These are phyloP conservation scores for Enteromius treurensis DNA, from an alignment of 2,797 vertebrate genomes.

Conservation along the genomic window DNA sequence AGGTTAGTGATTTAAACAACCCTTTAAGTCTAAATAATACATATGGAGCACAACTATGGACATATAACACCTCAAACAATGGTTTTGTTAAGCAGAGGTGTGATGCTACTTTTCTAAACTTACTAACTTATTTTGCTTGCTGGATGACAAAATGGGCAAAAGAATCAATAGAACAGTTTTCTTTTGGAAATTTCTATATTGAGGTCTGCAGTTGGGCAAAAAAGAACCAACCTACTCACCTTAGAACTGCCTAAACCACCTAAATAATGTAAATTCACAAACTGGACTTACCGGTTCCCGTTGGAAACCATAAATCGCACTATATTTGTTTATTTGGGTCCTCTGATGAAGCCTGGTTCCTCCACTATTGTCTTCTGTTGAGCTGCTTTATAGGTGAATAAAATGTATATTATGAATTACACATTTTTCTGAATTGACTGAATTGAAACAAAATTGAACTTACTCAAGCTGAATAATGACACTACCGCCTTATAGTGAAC, in stretches of 20 bases:
- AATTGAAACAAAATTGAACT: not conserved
- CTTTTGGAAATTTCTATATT: not conserved
- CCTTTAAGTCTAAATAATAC: not conserved
- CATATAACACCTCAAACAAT: not conserved
- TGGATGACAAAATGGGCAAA: not conserved
- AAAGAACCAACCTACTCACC: not conserved
- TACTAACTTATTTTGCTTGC: not conserved
- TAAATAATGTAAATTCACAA: not conserved
- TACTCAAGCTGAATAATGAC: not conserved
- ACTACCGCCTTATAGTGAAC: not conserved
- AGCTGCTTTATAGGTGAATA: not conserved
- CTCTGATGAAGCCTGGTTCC: not conserved
- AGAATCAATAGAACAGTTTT: not conserved
- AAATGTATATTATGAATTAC: not conserved
- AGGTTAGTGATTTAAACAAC: not conserved
- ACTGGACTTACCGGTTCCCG: not conserved
- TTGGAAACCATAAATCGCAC: not conserved
- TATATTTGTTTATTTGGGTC: not conserved
- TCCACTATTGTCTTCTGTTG: not conserved
- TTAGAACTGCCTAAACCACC: not conserved
- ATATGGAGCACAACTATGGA: not conserved
- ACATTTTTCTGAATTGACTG: not conserved
- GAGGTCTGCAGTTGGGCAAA: not conserved
- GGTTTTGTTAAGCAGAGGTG: not conserved
- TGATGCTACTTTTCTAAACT: not conserved